These are phyloP conservation scores for Xestobium rufovillosum DNA, from an alignment of 2,888 invertebrate species.

Conservation along the genomic window DNA sequence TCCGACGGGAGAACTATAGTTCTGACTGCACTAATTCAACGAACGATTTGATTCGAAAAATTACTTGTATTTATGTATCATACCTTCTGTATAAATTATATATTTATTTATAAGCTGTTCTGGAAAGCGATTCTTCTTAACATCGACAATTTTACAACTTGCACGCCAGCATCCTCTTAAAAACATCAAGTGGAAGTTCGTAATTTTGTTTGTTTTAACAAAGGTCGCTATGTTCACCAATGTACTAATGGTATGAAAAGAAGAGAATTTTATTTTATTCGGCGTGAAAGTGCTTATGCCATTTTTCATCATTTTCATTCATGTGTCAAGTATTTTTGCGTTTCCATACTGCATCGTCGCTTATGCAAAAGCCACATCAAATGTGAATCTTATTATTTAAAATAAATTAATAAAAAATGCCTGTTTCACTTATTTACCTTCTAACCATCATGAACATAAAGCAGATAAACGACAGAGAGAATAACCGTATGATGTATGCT, in stretches of 20 bases:
- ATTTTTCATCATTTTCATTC: constrained; percentile 40
- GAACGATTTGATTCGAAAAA: constrained; percentile 40
- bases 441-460: too few relatives aligned
- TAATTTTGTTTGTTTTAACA: constrained; percentile 25
- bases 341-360: too few relatives aligned
- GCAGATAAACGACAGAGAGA: too few relatives aligned
- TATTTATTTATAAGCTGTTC: constrained; percentile 22
- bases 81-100: constrained; percentile 17
- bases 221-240: constrained; percentile 12
- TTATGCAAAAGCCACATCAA: too few relatives aligned
- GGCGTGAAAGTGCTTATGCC: constrained; percentile 42
- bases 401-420: too few relatives aligned
- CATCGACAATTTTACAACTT: too few relatives aligned
- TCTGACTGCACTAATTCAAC: constrained; percentile 29
- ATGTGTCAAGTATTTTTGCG: constrained; percentile 37
- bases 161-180: too few relatives aligned
- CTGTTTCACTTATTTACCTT: too few relatives aligned
- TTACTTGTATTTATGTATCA: too few relatives aligned
- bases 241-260: constrained; percentile 35
- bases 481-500: too few relatives aligned
- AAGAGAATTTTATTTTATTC: constrained; percentile 38
- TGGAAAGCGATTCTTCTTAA: too few relatives aligned
- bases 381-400: too few relatives aligned
- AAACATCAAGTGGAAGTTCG: constrained; percentile 34
- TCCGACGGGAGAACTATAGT: constrained; percentile 46